A percentile compares a stretch with the other conserved stretches of the same genome.
Conservation (phyloP, 2,113 vertebrate species). For the Panthera uncia region DNA sequence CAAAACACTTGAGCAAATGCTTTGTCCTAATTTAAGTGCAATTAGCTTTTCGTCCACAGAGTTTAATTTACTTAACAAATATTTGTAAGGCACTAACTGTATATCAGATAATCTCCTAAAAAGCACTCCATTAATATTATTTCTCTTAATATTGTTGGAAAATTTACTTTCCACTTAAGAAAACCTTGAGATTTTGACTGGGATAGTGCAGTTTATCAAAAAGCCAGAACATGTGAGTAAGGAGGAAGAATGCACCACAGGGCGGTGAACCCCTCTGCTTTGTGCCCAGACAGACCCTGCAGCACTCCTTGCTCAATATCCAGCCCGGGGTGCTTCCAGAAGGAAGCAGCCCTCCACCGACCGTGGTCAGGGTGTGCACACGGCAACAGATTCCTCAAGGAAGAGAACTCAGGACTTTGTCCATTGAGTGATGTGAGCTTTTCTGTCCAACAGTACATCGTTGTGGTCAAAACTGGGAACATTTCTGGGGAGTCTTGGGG, state of each 20-base stretch:
- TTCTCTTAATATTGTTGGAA: neutral
- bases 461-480: neutral
- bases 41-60: neutral
- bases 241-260: accelerated
- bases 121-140: neutral
- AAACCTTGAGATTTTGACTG: neutral
- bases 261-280: too few species aligned
- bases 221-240: neutral
- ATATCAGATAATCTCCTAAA: neutral
- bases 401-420: neutral
- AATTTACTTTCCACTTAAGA: neutral
- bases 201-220: neutral
- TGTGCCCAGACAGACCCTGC: neutral
- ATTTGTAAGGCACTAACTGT: neutral
- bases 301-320: too few species aligned
- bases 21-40: neutral
- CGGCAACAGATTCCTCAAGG: neutral
- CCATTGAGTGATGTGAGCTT: neutral
- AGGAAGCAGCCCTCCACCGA: neutral
- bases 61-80: conserved; percentile 26
- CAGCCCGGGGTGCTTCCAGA: neutral
- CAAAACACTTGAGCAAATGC: neutral
- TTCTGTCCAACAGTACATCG: neutral
- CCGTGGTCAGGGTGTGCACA: accelerated
- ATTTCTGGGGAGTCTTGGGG: neutral